Evolutionary conservation across 2,113 vertebrate genomes (phyloP).

Genomic region (Leptodactylus fuscus): DNA sequence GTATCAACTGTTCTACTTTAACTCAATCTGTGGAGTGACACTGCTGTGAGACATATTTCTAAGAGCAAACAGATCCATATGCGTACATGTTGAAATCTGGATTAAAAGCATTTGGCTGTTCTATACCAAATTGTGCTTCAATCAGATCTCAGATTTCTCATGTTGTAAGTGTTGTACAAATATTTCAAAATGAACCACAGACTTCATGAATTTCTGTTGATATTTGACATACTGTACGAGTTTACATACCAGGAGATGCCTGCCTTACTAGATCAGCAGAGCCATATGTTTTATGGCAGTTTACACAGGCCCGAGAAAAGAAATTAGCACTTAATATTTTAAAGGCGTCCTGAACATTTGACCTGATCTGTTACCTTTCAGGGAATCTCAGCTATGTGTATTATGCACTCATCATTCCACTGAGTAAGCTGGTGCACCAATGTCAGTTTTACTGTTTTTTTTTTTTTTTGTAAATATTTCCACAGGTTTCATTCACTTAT

Average conservation of each 20-base stretch:
- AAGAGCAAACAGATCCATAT: slow-evolving; percentile 29
- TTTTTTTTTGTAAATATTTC: neutral
- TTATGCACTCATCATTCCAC: neutral
- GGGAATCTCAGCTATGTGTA: slow-evolving; percentile 34
- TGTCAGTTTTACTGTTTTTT: neutral
- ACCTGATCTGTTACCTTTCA: slow-evolving; percentile 34
- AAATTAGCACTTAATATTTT: slow-evolving; percentile 41
- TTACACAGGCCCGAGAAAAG: slow-evolving; percentile 17
- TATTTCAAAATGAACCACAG: slow-evolving; percentile 24
- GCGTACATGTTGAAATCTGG: slow-evolving; percentile 7
- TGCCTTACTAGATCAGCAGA: slow-evolving; percentile 13
- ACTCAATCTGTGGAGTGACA: slow-evolving; percentile 11
- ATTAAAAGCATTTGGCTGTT: slow-evolving; percentile 33
- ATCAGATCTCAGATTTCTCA: slow-evolving; percentile 11
- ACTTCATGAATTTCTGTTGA: neutral
- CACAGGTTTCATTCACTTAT: no score
- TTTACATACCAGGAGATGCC: slow-evolving; percentile 35
- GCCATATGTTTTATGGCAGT: slow-evolving; percentile 30
- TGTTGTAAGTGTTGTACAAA: slow-evolving; percentile 23
- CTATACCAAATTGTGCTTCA: neutral
- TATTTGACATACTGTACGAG: slow-evolving; percentile 25
- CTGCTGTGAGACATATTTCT: slow-evolving; percentile 14
- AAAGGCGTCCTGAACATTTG: slow-evolving; percentile 16
- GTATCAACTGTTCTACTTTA: neutral
- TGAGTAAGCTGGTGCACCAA: neutral